Base-by-base conservation (phyloP, 2,113 vertebrate species). In the Indicator maculatus region DNA sequence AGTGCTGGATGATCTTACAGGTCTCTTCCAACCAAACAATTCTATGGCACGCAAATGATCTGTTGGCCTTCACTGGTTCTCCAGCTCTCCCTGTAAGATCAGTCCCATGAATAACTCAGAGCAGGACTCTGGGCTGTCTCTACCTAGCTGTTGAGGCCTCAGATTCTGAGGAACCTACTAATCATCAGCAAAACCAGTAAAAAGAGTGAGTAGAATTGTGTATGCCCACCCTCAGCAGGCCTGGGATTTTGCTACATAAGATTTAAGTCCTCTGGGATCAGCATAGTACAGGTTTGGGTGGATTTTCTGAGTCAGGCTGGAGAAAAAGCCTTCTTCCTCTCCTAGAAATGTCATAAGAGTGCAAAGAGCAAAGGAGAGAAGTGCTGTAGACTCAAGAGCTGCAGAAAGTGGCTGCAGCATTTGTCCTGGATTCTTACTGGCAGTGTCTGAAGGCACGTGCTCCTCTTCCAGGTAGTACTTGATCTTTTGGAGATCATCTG, bases 401-500 rank as follows among this genome's bases (percentile, higher is more conserved):
- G 9, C 39, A 27, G 26, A 24, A 72, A 63, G 39, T 1, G 1
- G 38, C 28, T 9, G 9, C 18, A 39, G 31, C 2, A 3, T 24
- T n/a, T 16, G 6, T 7, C 26, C 26, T 28, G 23, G 39, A 8
- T 11, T 65, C 98, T 99, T 98, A 99, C 99, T 98, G 95, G 96
- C 97, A 85, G 96, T 24, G 36, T 97, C 97, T 19, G 97, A 89
- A 83, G 98, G 97, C 12, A 98, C 4, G 23, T 97, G 96, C 2
- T 98, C 96, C 89, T 98, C 98, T 16, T 99, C 98, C 88, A 99
- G 96, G 88, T 98, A 98, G 67, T 97, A 95, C 93, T 98, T 98
- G 56, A 99, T 97, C 93, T 98, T 99, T 81, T 96, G 90, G 63
- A 99, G 97, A 56, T 99, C 99, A 16, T 99, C 98, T 1, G 97